Base-by-base conservation (phyloP, 2,797 vertebrate species). In the Lerista edwardsae region DNA sequence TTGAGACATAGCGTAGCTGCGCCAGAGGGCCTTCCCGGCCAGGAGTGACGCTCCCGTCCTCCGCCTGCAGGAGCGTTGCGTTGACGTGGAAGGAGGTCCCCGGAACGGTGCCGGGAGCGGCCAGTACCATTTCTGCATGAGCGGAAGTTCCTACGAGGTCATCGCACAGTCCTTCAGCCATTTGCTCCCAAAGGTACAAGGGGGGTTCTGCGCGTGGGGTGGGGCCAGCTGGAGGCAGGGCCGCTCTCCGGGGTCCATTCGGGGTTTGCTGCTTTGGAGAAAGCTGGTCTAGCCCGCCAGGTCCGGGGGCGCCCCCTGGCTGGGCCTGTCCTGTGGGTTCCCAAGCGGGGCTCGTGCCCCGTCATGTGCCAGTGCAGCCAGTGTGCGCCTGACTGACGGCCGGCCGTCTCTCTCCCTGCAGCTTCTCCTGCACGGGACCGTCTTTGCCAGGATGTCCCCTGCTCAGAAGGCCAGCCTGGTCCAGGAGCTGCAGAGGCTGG, bases 391-490 rank as follows among this genome's bases (percentile, higher is more conserved):
- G 1, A 47, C 36, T 41, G 34, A 44, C 57, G 1, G 3, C 12
- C 6, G 10, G 7, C 67, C 55, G 81, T 44, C 41, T 17, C 51
- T 55, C 51, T 55, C 67, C 6, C 69, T 86, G 41, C 84, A 97
- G 96, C 91, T 97, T 84, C 93, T 97, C 74, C 86, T 97, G 85
- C 95, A 96, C 2, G 95, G 94, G 65, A 96, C 96, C 1, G 93
- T 97, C 90, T 97, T 97, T 93, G 97, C 97, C 84, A 93, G 97
- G 91, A 97, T 97, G 97, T 96, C 96, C 91, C 96, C 97, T 11
- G 91, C 93, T 44, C 96, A 97, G 85, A 97, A 97, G 87, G 95
- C 96, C 84, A 96, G 84, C 80, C 95, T 97, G 57, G 91, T 97
- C 29, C 95, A 97, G 91, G 96, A 97, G 81, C 96, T 97, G 93